A percentile compares a stretch with the other conserved stretches of the same genome.
phyloP scores from a whole-genome alignment of 2,888 invertebrate genomes.

The Zaprionus bogoriensis region DNA sequence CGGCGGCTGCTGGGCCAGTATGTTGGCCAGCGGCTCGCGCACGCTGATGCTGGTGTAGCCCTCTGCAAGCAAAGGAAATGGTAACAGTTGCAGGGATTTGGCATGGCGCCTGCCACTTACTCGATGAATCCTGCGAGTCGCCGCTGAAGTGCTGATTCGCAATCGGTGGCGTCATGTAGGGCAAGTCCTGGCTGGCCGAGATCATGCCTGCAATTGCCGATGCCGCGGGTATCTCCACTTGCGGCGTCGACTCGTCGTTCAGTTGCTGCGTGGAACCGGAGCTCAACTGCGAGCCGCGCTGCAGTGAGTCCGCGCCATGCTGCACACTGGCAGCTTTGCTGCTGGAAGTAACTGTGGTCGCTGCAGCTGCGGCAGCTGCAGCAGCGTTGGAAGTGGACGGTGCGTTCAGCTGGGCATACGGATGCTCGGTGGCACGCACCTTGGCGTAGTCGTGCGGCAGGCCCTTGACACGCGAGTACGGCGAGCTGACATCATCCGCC shows the following conservation, averaged over 20 bases:
- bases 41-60: constrained; percentile 96
- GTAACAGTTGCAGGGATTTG: no score
- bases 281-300: constrained; percentile 48
- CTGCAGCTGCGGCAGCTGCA: constrained; percentile 52
- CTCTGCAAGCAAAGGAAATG: constrained; percentile 84
- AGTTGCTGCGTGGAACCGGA: constrained; percentile 57
- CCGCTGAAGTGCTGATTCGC: constrained; percentile 91
- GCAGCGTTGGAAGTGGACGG: constrained; percentile 73
- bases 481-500: constrained; percentile 85
- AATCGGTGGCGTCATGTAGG: constrained; percentile 94
- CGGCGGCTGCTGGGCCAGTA: constrained; percentile 85
- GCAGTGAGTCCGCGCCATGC: constrained; percentile 51
- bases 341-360: constrained; percentile 40
- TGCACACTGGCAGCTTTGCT: constrained; percentile 46
- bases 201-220: constrained; percentile 93
- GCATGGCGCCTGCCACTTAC: no score
- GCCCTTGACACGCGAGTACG: constrained; percentile 87
- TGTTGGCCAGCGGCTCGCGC: constrained; percentile 92
- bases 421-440: constrained; percentile 82
- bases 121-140: constrained; percentile 94
- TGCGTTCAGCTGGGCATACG: constrained; percentile 82
- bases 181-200: constrained; percentile 93
- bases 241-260: constrained; percentile 64
- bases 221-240: constrained; percentile 90
- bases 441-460: constrained; percentile 88